Evolutionary conservation across 1,140 invertebrate genomes (phyloP).

Genomic region (Riptortus pedestris): DNA sequence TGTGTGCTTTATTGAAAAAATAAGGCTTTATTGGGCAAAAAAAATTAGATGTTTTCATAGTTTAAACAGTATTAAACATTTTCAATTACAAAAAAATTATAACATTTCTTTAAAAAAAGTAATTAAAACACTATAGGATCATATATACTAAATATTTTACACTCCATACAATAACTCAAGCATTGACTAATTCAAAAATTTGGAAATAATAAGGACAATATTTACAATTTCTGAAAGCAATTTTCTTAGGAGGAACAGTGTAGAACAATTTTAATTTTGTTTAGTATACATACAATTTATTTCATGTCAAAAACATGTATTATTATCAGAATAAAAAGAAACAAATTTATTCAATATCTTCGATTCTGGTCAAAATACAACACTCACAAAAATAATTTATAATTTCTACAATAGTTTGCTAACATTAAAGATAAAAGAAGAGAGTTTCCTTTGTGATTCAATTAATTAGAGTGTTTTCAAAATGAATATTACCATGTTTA

Average conservation of each 20-base stretch:
- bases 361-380: background rate
- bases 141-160: background rate
- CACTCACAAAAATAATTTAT: background rate
- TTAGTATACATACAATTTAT: background rate
- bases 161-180: background rate
- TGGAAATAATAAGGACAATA: no score
- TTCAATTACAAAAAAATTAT: background rate
- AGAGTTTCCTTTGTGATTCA: background rate
- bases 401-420: no score
- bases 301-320: background rate
- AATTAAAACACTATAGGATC: background rate
- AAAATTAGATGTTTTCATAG: no score
- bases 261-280: background rate
- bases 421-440: no score
- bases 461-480: background rate
- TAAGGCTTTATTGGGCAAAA: background rate
- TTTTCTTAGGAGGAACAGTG: background rate
- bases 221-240: no score
- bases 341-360: background rate
- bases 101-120: background rate
- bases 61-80: no score
- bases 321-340: background rate
- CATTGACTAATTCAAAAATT: background rate
- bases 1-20: background rate
- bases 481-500: background rate